Evolutionary conservation across 2,113 vertebrate species (phyloP).

Genomic region (Haplotaxodon microlepis): DNA sequence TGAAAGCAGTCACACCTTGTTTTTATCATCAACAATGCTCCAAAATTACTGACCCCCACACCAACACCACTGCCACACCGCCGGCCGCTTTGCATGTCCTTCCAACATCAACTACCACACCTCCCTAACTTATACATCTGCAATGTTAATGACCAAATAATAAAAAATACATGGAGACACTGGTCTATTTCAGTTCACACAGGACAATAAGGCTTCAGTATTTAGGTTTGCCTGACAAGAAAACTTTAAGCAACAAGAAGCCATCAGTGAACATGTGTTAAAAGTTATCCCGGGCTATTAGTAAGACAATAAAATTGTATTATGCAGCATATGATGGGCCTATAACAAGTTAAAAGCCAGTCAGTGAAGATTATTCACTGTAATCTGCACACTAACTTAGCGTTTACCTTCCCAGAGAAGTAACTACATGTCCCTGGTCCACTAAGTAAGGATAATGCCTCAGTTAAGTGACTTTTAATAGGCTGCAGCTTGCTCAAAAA

Average conservation of each 20-base stretch:
- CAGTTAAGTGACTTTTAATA: not conserved
- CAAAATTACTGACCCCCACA: not conserved
- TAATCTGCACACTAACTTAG: not conserved
- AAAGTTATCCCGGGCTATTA: not conserved
- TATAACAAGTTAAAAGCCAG: not conserved
- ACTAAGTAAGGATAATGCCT: not conserved
- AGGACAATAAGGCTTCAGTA: not conserved
- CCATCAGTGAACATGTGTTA: not conserved
- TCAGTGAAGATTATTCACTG: not conserved
- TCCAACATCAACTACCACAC: not conserved
- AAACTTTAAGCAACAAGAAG: not conserved
- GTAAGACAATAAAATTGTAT: not conserved
- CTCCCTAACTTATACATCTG: not conserved
- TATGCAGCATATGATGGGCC: not conserved
- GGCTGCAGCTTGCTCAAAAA: not conserved
- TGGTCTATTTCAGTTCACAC: not conserved
- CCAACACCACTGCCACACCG: not conserved
- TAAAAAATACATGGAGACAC: not conserved
- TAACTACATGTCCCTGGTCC: not conserved
- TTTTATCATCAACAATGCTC: slow-evolving; percentile 30
- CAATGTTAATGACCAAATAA: slow-evolving; percentile 1
- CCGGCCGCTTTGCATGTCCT: not conserved
- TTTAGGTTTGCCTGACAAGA: not conserved
- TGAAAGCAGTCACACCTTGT: slow-evolving; percentile 30
- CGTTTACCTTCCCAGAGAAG: not conserved